A percentile compares a stretch with the other conserved stretches of the same genome.
Evolutionary conservation across 2,113 vertebrate genomes (phyloP).

Genomic region (Perca schrenkii): DNA sequence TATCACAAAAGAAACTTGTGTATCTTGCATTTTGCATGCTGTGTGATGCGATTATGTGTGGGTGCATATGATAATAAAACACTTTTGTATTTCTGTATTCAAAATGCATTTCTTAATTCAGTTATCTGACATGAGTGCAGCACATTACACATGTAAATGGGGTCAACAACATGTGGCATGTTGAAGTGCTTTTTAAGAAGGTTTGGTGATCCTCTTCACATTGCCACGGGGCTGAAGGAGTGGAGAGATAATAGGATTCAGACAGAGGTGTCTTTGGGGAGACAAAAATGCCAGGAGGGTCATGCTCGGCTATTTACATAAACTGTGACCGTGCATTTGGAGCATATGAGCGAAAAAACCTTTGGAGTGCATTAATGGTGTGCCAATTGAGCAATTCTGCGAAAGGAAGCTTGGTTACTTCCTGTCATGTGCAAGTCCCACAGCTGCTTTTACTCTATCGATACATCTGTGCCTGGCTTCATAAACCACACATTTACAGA

Average conservation of each 20-base stretch:
- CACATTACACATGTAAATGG: slow-evolving; percentile 15
- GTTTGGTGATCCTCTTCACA: slow-evolving; percentile 25
- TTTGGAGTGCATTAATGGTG: slow-evolving; percentile 52
- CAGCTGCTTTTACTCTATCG: slow-evolving; percentile 39
- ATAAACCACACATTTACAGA: slow-evolving; percentile 48
- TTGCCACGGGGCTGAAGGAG: slow-evolving; percentile 9
- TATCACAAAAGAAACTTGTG: slow-evolving; percentile 33
- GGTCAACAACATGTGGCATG: slow-evolving; percentile 37
- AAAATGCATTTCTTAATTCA: not conserved
- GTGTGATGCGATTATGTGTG: slow-evolving; percentile 30
- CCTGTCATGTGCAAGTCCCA: slow-evolving; percentile 53
- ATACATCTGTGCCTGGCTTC: slow-evolving; percentile 30
- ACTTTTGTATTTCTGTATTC: slow-evolving; percentile 11
- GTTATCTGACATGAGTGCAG: not conserved
- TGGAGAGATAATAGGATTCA: slow-evolving; percentile 37
- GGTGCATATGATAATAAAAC: slow-evolving; percentile 28
- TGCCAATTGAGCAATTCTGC: slow-evolving; percentile 37
- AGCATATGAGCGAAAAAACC: slow-evolving; percentile 34
- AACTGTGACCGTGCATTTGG: slow-evolving; percentile 36
- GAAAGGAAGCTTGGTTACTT: slow-evolving; percentile 74
- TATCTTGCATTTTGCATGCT: slow-evolving; percentile 14
- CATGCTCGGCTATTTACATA: slow-evolving; percentile 60
- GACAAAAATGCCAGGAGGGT: slow-evolving; percentile 60
- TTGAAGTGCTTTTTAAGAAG: slow-evolving; percentile 11
- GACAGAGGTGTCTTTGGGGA: slow-evolving; percentile 52